Evolutionary conservation across 2,888 invertebrate genomes (phyloP), one percentile per base, ranked within the genome.

Genomic region (Cabera pusaria): DNA sequence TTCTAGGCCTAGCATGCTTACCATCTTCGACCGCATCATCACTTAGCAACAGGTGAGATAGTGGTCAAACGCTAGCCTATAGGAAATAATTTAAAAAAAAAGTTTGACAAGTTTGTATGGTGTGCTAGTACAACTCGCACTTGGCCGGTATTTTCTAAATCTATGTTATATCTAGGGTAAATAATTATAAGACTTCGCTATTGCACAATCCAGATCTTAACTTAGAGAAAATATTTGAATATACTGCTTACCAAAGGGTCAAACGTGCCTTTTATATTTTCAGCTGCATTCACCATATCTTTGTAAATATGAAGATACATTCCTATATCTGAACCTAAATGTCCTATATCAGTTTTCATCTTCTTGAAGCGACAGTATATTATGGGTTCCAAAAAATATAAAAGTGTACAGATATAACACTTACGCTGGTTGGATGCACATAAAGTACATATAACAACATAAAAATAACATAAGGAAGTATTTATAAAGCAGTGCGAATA

Each of bases 281-380:
- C 35, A 21, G 7, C 7, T 5, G 27, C 11, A 22, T 35, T 27
- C 7, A 35, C 27, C 1, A 28, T 10, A 6, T 5, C 17, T 27
- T 28, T 35, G 10, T 35, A 35, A n/a, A 17, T 22, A 5, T 18
- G 9, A 6, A 26, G 35, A 8, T 35, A 23, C 3, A 5, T 16
- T 0, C 16, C 7, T 4, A 20, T 5, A n/a, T 22, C 18, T 0
- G 7, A 5, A 6, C 17, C 11, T 5, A 9, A 1, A 5, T 26
- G 6, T 1, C 3, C 6, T 5, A 27, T 3, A 16, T 14, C 14
- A 8, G 8, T 20, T 6, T 6, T 21, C 6, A 35, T 6, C 10
- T 6, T 21, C 6, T 16, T 17, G 1, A 35, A 26, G 2, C 26
- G 16, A 16, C 16, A 1, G 6, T n/a, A n/a, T n/a, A n/a, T n/a